Evolutionary conservation across 2,888 invertebrate genomes (phyloP), one percentile per base, ranked within the genome.

Genomic region (Cephus pygmeus): DNA sequence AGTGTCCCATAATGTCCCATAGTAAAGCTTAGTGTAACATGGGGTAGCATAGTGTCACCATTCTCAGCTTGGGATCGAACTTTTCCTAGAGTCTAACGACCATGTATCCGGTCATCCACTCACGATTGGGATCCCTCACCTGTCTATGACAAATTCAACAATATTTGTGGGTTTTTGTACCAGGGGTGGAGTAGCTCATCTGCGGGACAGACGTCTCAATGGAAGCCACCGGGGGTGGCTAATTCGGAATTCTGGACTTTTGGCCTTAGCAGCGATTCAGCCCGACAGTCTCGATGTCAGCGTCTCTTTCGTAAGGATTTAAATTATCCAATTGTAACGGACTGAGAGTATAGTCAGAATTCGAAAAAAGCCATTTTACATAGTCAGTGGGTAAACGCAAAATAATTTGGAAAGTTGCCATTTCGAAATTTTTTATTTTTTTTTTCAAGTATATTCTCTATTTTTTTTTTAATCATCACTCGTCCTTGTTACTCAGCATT

Each of bases 71-170:
- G 40, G 40, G 40, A 40, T 40, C 15, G 40, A 40, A 40, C 40
- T 40, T 40, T 40, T 40, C 83, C 83, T 83, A 81, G 80, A 83
- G 75, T 75, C 76, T 74, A 79, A 78, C 83, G 77, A 85, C 77
- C 89, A 87, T 88, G 87, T 86, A 89, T 89, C 88, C 87, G 88
- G 87, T 81, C 80, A 68, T n/a, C 68, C 76, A 34, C 73, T 73
- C n/a, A 34, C 79, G 76, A 80, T 81, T 76, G 76, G 79, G 80
- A 73, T 77, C 79, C 77, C 82, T 86, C 89, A 89, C 89, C 89
- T 88, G 89, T 84, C 87, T 90, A 87, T 88, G 87, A 89, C 89
- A 88, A 90, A 90, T 90, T 88, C 85, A 69, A 69, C 31, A 33
- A 15, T 40, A 40, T 40, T 40, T 33, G 30, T 71, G 71, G 71